Evolutionary conservation across 2,888 invertebrate species (phyloP), one percentile per base, ranked within the genome.

Genomic region (Salpingus planirostris): DNA sequence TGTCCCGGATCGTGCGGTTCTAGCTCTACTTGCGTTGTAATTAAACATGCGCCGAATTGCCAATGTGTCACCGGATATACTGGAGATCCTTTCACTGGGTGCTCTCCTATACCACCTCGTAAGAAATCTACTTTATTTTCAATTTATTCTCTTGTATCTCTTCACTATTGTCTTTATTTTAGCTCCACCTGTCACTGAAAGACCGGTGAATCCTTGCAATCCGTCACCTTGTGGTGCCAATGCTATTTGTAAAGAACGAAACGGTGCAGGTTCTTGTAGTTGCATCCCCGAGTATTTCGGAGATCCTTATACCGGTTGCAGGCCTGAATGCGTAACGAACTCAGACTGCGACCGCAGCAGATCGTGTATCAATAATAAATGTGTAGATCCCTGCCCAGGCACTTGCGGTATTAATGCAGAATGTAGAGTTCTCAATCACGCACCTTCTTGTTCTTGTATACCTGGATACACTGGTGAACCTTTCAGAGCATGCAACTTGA

Each of bases 31-130:
- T 90, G 90, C 60, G 73, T 73, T 44, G 83, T 82, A 29, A 69
- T 80, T 47, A 82, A 81, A 57, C 87, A 89, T 60, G 74, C 78
- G 47, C 85, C 87, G 36, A 68, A 79, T 39, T 89, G 88, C 57
- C 77, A 76, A 51, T 87, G 87, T 59, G 68, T 69, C 47, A 69
- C 74, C 59, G 84, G 81, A 42, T 85, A 78, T 49, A 71, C 70
- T 18, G 78, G 78, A 29, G 76, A 79, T 66, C 77, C 79, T 6
- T 76, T 76, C 53, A 67, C 67, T 24, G 70, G 73, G 43, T 77
- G 77, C 60, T 64, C 65, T 57, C 44, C 54, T 27, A 66, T 69
- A 65, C 65, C 68, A 58, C 63, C 64, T 65, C 68, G 77, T 78
- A 76, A 76, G 76, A 52, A n/a, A n/a, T n/a, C n/a, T n/a, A n/a